A percentile compares a stretch with the other conserved stretches of the same genome.
phyloP scores from a whole-genome alignment of 2,797 vertebrate species.

The Gadopsis marmoratus region DNA sequence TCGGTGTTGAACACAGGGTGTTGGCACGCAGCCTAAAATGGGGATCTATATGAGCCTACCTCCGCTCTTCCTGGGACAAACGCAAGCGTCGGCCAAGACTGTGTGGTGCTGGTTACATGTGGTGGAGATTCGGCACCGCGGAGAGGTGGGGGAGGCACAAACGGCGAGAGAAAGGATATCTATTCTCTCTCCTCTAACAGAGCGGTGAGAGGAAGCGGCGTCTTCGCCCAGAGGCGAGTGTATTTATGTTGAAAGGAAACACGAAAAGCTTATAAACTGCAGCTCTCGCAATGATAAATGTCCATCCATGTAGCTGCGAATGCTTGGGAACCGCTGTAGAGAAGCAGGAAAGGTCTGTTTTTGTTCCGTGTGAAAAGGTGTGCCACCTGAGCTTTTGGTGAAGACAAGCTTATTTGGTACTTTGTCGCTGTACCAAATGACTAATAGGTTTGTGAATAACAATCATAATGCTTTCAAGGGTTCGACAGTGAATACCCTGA shows the following conservation, averaged over 20 bases:
- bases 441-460: constrained; percentile 76
- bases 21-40: constrained; percentile 76
- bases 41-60: constrained; percentile 80
- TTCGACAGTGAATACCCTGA: constrained; percentile 75
- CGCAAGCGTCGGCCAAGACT: constrained; percentile 66
- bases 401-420: constrained; percentile 58
- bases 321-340: constrained; percentile 16
- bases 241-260: constrained; percentile 75
- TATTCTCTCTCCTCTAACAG: constrained; percentile 63
- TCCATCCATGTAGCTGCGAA: constrained; percentile 37
- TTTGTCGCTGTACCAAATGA: constrained; percentile 67
- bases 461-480: constrained; percentile 70
- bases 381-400: constrained; percentile 54
- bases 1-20: constrained; percentile 72
- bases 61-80: constrained; percentile 75
- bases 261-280: constrained; percentile 53
- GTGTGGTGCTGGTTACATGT: constrained; percentile 69
- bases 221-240: constrained; percentile 67
- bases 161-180: constrained; percentile 49
- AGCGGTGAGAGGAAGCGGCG: constrained; percentile 66
- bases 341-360: constrained; percentile 18
- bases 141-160: constrained; percentile 66
- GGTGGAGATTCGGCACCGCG: constrained; percentile 65
- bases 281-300: constrained; percentile 46
- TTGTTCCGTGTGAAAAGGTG: constrained; percentile 36